Conservation (phyloP, 1,140 invertebrate genomes). For the Drosophila kanapiae region DNA sequence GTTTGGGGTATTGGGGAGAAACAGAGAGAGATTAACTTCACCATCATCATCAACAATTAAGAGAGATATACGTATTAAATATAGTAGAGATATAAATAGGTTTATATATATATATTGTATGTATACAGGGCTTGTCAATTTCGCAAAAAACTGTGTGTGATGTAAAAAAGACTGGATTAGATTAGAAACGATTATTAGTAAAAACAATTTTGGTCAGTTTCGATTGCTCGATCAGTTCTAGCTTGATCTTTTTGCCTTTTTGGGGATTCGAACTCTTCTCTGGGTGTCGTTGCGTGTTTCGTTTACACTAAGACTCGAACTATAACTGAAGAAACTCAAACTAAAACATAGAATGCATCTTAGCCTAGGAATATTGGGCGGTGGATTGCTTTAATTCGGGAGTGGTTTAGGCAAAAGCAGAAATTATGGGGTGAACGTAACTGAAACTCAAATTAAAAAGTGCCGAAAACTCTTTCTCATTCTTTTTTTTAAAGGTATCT, state of each 20-base stretch:
- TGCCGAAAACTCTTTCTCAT: conserved; percentile 31
- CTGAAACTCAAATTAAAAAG: conserved; percentile 31
- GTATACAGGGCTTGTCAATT: conserved; percentile 52
- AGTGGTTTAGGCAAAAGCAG: conserved; percentile 27
- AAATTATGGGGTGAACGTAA: conserved; percentile 32
- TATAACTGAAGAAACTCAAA: conserved; percentile 26
- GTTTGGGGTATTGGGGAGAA: conserved; percentile 69
- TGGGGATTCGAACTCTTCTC: conserved; percentile 48
- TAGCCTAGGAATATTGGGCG: conserved; percentile 13
- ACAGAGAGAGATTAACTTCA: conserved; percentile 86
- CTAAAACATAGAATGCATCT: conserved; percentile 44
- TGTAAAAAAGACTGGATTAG: conserved; percentile 80
- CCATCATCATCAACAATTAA: conserved; percentile 83
- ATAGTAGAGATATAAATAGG: conserved; percentile 54
- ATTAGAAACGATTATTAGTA: conserved; percentile 75
- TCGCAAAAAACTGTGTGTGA: conserved; percentile 75
- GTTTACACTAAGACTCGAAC: conserved; percentile 30
- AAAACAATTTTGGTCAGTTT: conserved; percentile 59
- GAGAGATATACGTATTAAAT: conserved; percentile 70
- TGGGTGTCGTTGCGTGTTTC: conserved; percentile 43
- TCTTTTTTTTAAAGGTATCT: not conserved
- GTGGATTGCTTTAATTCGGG: not conserved
- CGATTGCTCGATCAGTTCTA: conserved; percentile 39
- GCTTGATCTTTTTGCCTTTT: conserved; percentile 45
- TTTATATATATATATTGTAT: conserved; percentile 56